A percentile compares a stretch with the other conserved stretches of the same genome.
Evolutionary conservation across 1,140 invertebrate species (phyloP).

Genomic region (Caenorhabditis inopinata): DNA sequence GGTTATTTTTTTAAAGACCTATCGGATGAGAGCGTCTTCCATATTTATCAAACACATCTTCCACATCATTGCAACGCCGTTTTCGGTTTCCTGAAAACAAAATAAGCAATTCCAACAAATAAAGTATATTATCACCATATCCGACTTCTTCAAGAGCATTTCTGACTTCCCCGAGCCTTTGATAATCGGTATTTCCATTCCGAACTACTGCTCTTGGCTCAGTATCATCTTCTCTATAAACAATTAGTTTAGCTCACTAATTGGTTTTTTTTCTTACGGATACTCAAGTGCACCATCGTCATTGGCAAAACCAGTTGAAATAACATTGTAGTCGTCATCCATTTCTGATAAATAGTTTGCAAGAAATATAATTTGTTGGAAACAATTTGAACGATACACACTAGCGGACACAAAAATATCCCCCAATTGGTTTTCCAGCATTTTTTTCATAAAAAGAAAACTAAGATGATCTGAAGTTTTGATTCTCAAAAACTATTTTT

Average conservation of each 20-base stretch:
- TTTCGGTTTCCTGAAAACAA: neutral
- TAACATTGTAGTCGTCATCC: slow-evolving; percentile 11
- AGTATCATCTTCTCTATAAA: neutral
- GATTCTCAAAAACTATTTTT: too few relatives aligned
- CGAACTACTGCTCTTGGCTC: neutral
- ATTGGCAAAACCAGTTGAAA: neutral
- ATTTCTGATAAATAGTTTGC: neutral
- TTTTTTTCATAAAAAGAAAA: too few relatives aligned
- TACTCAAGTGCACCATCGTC: neutral
- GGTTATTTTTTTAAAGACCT: neutral
- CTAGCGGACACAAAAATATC: too few relatives aligned
- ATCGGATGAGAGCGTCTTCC: neutral
- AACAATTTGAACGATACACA: too few relatives aligned
- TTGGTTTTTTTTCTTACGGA: neutral
- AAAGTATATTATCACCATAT: neutral
- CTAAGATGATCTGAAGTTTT: too few relatives aligned
- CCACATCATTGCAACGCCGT: neutral
- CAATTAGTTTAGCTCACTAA: too few relatives aligned
- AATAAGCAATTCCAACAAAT: neutral
- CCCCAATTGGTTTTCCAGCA: too few relatives aligned
- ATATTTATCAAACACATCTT: neutral
- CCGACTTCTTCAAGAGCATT: slow-evolving; percentile 8
- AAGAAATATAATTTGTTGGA: too few relatives aligned
- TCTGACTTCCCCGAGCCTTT: neutral
- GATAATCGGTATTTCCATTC: neutral